Base-by-base conservation (phyloP, 2,113 vertebrate genomes). In the Siniperca chuatsi region DNA sequence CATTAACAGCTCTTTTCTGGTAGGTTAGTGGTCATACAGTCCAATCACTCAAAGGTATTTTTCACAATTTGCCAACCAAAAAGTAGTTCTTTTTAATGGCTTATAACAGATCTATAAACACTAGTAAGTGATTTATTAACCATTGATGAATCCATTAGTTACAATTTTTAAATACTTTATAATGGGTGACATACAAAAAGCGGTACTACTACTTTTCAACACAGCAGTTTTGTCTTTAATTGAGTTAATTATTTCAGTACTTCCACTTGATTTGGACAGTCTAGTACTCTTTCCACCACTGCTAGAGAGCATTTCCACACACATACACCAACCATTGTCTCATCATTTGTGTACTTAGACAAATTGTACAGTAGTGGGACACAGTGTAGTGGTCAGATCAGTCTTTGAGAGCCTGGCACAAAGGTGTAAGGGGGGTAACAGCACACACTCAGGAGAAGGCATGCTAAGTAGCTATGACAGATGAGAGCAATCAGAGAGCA, bases 391-490 rank as follows among this genome's bases (percentile, higher is more conserved):
- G 69, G 71, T 75, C 83, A 79, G 11, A 74, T 87, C 75, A 57
- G 65, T 76, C 50, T 74, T 21, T 20, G 29, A 82, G 55, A 61
- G 78, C 15, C 65, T 61, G 66, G 62, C 75, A 72, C 37, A 40
- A 35, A 74, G 25, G 60, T 75, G 25, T 61, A 23, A 61, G 21
- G 21, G 16, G 75, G 40, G 55, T 37, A 57, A 67, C 42, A 42
- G 70, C 68, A 66, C 62, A 50, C 37, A 62, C 62, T 77, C 46
- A 60, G 60, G 58, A 66, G 46, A 21, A 85, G 67, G 69, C 74
- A 81, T 76, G 65, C 64, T 80, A 90, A 87, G 85, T 78, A 87
- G 58, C 67, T n/a, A 33, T 81, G 73, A 84, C 69, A 54, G 66
- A 88, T 44, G 66, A 83, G 33, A 48, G 37, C 82, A 67, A 61